Percentiles rank a stretch among this genome's conserved stretches.
Conservation (phyloP, 1,140 invertebrate species). For the Meloidogyne floridensis region DNA sequence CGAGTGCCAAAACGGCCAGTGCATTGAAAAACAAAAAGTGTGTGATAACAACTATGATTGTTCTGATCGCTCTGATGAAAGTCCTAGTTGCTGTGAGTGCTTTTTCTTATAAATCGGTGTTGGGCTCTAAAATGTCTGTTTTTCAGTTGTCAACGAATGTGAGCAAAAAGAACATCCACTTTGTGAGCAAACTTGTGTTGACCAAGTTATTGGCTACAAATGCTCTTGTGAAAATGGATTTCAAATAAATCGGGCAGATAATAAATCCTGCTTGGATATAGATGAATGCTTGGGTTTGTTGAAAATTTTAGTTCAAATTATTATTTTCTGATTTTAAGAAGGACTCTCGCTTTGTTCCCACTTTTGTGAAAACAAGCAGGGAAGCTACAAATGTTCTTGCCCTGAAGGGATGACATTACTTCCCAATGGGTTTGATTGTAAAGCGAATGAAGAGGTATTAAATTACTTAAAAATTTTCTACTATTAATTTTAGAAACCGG, state of each 20-base stretch:
- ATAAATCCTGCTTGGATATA: slow-evolving; percentile 67
- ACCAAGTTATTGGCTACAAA: slow-evolving; percentile 85
- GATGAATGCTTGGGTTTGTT: slow-evolving; percentile 52
- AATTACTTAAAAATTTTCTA: slow-evolving; percentile 20
- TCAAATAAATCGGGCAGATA: slow-evolving; percentile 71
- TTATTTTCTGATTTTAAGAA: slow-evolving; percentile 77
- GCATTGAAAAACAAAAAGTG: slow-evolving; percentile 72
- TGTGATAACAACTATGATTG: slow-evolving; percentile 75
- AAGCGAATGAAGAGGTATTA: slow-evolving; percentile 75
- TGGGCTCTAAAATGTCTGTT: slow-evolving; percentile 1
- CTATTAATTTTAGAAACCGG: slow-evolving; percentile 66
- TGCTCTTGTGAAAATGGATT: slow-evolving; percentile 94
- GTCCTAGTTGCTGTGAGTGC: slow-evolving; percentile 80
- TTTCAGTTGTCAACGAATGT: slow-evolving; percentile 84
- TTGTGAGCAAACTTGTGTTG: slow-evolving; percentile 91
- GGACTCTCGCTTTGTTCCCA: slow-evolving; percentile 88
- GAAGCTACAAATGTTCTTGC: slow-evolving; percentile 93
- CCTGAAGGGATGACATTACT: slow-evolving; percentile 86
- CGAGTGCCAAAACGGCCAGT: slow-evolving; percentile 75
- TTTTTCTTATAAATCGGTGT: slow-evolving; percentile 13
- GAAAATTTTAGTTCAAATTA: slow-evolving; percentile 12
- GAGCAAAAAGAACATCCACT: slow-evolving; percentile 84
- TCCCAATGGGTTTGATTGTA: slow-evolving; percentile 83
- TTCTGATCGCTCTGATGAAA: slow-evolving; percentile 83
- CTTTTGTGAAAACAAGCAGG: slow-evolving; percentile 89